Base-by-base conservation (phyloP, 1,140 invertebrate genomes). In the Gryllus bimaculatus region DNA sequence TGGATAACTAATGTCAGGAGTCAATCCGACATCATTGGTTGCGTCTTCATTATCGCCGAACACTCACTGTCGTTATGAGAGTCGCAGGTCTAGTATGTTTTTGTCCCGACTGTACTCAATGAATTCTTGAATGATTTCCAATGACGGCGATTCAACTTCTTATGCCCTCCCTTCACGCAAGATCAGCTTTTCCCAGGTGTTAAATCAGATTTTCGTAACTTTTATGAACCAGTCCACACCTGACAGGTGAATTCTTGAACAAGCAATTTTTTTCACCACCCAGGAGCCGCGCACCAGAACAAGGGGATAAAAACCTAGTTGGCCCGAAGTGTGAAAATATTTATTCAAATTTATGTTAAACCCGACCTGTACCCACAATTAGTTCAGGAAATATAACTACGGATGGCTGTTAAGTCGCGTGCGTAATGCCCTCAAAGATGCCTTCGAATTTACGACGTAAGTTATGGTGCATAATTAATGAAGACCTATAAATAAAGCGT, bases 261-360 rank as follows among this genome's bases (percentile, higher is more conserved):
- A 39, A 39, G 26, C 26, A 39, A 39, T 39, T 39, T 39, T 39
- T 39, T 39, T 39, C 26, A 39, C 26, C 26, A 39, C 26, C 26
- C 26, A 39, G 26, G 26, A 39, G 26, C 26, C 26, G 26, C 26
- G 26, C 26, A 39, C 26, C 26, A 39, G 26, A 39, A 39, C 26
- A 39, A 39, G 26, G 26, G 18, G 54, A 18, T 66, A 66, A 66
- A 66, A 18, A 10, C 54, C 54, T 10, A 66, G 54, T 13, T 66
- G 54, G 54, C 10, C 18, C 18, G 10, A 66, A 66, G 54, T 66
- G 54, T 66, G 54, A 66, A 66, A 66, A 66, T 66, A 66, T 66
- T 66, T 66, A 66, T 66, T 66, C 54, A 66, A 66, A 66, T 66
- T 66, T 66, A 66, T 66, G 54, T 66, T 66, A 66, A 66, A 66